A percentile compares a stretch with the other conserved stretches of the same genome.
These are phyloP conservation scores for Dromius quadrimaculatus DNA, from an alignment of 2,888 invertebrate genomes.

Conservation along the genomic window DNA sequence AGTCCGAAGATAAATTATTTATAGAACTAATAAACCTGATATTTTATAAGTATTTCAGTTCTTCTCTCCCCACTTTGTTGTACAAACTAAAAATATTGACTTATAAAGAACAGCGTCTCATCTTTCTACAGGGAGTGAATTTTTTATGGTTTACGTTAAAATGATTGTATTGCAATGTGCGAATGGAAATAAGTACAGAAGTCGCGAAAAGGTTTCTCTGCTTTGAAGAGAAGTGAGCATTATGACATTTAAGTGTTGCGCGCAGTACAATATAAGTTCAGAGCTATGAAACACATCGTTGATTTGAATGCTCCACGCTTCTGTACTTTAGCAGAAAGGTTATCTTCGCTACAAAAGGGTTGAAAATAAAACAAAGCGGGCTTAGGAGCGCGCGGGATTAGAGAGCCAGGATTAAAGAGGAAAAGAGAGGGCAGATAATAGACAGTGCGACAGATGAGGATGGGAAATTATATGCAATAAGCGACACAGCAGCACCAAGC, in stretches of 20 bases:
- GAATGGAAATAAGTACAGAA: too few relatives aligned
- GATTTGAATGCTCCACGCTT: conserved; percentile 51
- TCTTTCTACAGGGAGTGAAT: neutral
- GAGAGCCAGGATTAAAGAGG: conserved; percentile 26
- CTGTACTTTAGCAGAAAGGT: conserved; percentile 59
- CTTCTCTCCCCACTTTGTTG: too few relatives aligned
- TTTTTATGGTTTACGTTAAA: neutral
- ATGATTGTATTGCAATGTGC: too few relatives aligned
- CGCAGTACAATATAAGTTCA: conserved; percentile 56
- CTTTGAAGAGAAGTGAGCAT: conserved; percentile 40
- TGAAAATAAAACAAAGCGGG: conserved; percentile 61
- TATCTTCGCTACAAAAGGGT: conserved; percentile 64
- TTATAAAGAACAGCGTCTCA: too few relatives aligned
- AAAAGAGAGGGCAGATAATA: conserved; percentile 24
- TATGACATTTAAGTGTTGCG: conserved; percentile 59
- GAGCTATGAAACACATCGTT: conserved; percentile 54
- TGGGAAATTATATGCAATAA: conserved; percentile 53
- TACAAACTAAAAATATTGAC: too few relatives aligned
- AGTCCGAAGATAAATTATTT: too few relatives aligned
- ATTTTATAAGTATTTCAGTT: too few relatives aligned
- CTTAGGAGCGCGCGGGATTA: conserved; percentile 51
- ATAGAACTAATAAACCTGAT: too few relatives aligned
- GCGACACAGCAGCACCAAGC: conserved; percentile 53
- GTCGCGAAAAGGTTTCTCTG: conserved; percentile 7
- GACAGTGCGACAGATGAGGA: conserved; percentile 48